A percentile compares a stretch with the other conserved stretches of the same genome.
These are phyloP conservation scores for Cepphus grylle DNA, from an alignment of 2,113 vertebrate species.

Conservation along the genomic window DNA sequence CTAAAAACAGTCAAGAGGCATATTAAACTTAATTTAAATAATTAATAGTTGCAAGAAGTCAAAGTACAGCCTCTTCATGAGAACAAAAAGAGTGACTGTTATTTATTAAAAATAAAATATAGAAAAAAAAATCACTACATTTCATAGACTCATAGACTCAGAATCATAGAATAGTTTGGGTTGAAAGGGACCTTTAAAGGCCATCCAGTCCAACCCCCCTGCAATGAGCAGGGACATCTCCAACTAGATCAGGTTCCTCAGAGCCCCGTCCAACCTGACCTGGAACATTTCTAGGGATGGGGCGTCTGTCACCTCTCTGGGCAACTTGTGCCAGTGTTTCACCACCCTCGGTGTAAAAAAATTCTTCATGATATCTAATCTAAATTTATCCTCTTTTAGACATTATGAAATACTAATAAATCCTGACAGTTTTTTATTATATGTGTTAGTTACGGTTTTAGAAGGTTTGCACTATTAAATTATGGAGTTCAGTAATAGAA, in stretches of 20 bases:
- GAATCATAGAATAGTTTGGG: neutral
- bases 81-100: neutral
- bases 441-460: neutral
- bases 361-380: neutral
- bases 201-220: neutral
- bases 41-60: neutral
- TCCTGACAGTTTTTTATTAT: neutral
- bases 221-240: neutral
- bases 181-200: neutral
- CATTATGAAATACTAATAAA: neutral
- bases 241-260: neutral
- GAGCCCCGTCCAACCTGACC: neutral
- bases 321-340: neutral
- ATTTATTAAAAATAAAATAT: neutral
- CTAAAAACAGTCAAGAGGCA: neutral
- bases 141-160: neutral
- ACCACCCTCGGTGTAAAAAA: neutral
- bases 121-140: neutral
- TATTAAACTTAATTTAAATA: neutral
- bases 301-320: neutral
- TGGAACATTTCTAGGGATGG: neutral
- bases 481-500: neutral
- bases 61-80: neutral
- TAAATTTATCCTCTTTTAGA: neutral
- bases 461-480: neutral